Evolutionary conservation across 2,113 vertebrate genomes (phyloP).

Genomic region (Tiliqua scincoides): DNA sequence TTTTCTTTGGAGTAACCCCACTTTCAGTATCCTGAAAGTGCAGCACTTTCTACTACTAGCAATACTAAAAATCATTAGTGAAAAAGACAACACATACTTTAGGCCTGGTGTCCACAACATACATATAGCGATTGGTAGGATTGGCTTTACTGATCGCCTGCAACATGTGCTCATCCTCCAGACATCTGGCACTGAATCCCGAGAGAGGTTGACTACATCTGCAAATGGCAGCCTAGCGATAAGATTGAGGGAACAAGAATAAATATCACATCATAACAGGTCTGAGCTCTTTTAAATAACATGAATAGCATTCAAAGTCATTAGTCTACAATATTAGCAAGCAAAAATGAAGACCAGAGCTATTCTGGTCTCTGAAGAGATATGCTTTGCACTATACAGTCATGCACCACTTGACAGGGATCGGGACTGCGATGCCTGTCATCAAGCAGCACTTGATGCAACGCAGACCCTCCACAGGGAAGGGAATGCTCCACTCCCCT

Average conservation of each 20-base stretch:
- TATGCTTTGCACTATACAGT: no score
- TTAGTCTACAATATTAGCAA: background rate
- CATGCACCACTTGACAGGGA: no score
- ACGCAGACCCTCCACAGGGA: no score
- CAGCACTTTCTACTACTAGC: background rate
- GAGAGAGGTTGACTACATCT: conserved; percentile 97
- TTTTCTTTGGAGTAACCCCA: background rate
- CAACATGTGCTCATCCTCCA: conserved; percentile 96
- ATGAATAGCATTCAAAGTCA: background rate
- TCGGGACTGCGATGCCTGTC: no score
- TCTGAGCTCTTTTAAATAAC: background rate
- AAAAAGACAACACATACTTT: conserved; percentile 78
- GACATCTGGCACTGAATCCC: conserved; percentile 95
- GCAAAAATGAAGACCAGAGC: background rate
- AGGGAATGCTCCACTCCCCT: no score
- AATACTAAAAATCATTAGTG: background rate
- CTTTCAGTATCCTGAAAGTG: background rate
- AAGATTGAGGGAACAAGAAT: background rate
- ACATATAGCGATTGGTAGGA: conserved; percentile 90
- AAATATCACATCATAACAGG: conserved; percentile 1
- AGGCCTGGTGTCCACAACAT: conserved; percentile 96
- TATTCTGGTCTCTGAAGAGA: background rate
- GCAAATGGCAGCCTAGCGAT: conserved; percentile 90
- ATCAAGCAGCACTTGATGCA: no score
- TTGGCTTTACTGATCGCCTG: conserved; percentile 96